Conservation (phyloP, 2,797 vertebrate species). For the Bovichtus variegatus region DNA sequence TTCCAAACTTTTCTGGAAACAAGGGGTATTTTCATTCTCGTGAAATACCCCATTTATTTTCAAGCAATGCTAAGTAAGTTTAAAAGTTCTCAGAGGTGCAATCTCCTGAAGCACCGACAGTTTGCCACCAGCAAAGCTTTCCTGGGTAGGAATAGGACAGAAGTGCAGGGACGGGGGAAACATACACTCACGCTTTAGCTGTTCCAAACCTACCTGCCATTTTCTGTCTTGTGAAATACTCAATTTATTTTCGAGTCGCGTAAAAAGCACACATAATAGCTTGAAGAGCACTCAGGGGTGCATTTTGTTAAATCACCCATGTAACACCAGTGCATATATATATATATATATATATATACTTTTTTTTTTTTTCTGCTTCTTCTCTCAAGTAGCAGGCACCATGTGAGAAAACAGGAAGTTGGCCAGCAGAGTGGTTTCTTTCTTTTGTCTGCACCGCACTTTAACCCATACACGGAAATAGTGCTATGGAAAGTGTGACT, state of each 20-base stretch:
- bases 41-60: constrained; percentile 42
- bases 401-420: constrained; percentile 81
- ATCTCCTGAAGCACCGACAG: not conserved
- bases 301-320: constrained; percentile 37
- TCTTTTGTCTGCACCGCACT: constrained; percentile 80
- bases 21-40: constrained; percentile 18
- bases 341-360: not conserved
- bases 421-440: constrained; percentile 76
- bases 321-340: constrained; percentile 10
- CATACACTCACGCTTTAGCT: not conserved
- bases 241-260: constrained; percentile 33
- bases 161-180: not conserved
- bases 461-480: constrained; percentile 79
- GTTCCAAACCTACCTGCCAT: constrained; percentile 11
- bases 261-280: constrained; percentile 37
- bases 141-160: constrained; percentile 1
- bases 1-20: constrained; percentile 46
- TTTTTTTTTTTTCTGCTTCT: not conserved
- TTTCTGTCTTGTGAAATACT: constrained; percentile 37
- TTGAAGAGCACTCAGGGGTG: constrained; percentile 26
- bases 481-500: constrained; percentile 75
- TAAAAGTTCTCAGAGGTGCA: constrained; percentile 51
- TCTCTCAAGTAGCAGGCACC: constrained; percentile 49
- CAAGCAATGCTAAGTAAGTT: constrained; percentile 34
- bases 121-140: constrained; percentile 18